Conservation (phyloP, 2,888 invertebrate genomes). For the Leptothorax acervorum region DNA sequence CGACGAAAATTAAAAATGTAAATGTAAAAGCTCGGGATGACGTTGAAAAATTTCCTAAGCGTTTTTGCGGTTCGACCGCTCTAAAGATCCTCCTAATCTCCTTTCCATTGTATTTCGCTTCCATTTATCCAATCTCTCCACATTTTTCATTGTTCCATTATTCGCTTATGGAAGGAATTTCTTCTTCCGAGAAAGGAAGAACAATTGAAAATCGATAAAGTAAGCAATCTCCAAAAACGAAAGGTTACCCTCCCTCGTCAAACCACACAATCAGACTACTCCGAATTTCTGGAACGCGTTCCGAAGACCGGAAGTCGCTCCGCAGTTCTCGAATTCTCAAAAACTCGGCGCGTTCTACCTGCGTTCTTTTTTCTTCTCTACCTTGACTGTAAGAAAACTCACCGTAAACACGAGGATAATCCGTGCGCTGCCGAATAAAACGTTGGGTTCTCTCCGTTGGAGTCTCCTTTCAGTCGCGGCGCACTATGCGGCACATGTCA, state of each 20-base stretch:
- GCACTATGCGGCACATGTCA: slow-evolving; percentile 48
- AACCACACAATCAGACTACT: too few species aligned
- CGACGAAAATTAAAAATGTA: not conserved
- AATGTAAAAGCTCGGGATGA: not conserved
- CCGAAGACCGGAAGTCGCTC: not conserved
- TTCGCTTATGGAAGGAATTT: not conserved
- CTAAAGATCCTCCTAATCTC: too few species aligned
- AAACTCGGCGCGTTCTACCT: not conserved
- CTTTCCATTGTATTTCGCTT: not conserved
- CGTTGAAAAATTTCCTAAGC: not conserved
- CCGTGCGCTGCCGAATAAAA: slow-evolving; percentile 61
- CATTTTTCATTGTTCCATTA: not conserved
- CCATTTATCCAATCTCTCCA: not conserved
- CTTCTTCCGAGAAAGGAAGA: too few species aligned
- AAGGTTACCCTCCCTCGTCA: not conserved
- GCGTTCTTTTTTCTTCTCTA: too few species aligned
- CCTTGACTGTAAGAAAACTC: slow-evolving; percentile 63
- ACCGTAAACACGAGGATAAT: slow-evolving; percentile 83
- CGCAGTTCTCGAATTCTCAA: not conserved
- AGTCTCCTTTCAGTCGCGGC: slow-evolving; percentile 25
- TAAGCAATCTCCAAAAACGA: not conserved
- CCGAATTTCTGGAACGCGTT: too few species aligned
- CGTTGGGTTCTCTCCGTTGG: slow-evolving; percentile 2
- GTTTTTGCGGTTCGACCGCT: not conserved
- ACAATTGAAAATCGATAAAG: not conserved